Conservation (phyloP, 2,797 vertebrate genomes). For the Numenius phaeopus region DNA sequence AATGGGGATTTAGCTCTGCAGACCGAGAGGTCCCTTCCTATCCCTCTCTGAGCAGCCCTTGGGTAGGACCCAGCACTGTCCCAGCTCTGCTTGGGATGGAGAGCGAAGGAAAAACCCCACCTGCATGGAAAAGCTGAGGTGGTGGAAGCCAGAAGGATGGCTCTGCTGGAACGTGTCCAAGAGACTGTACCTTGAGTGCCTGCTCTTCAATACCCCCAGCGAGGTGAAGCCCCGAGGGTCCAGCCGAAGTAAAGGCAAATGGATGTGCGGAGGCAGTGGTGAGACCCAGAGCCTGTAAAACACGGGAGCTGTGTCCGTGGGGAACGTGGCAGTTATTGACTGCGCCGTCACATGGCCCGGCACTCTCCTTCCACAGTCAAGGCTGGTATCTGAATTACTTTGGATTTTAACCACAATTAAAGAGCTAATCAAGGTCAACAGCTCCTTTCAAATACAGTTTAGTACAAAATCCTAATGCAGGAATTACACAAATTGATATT, state of each 20-base stretch:
- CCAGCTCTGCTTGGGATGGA: not conserved
- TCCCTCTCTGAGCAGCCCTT: not conserved
- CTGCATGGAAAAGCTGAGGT: not conserved
- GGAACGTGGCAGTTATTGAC: conserved; percentile 13
- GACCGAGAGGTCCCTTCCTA: not conserved
- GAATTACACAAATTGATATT: conserved; percentile 78
- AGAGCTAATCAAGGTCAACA: conserved; percentile 78
- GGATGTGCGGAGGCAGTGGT: not conserved
- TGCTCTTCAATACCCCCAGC: not conserved
- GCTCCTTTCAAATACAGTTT: conserved; percentile 78
- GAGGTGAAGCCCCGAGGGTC: not conserved
- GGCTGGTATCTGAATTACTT: conserved; percentile 70
- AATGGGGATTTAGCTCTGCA: not conserved
- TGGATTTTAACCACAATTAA: conserved; percentile 81
- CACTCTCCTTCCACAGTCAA: conserved; percentile 14
- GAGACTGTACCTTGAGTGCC: not conserved
- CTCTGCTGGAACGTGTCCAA: not conserved
- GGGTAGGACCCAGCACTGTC: not conserved
- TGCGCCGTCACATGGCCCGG: not conserved
- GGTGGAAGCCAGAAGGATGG: not conserved
- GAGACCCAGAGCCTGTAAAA: not conserved
- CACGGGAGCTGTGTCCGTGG: not conserved
- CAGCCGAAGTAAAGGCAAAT: not conserved
- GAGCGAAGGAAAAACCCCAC: not conserved
- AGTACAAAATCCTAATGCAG: conserved; percentile 77